Evolutionary conservation across 1,140 invertebrate genomes (phyloP), one percentile per base, ranked within the genome.

Genomic region (Gerris buenoi): DNA sequence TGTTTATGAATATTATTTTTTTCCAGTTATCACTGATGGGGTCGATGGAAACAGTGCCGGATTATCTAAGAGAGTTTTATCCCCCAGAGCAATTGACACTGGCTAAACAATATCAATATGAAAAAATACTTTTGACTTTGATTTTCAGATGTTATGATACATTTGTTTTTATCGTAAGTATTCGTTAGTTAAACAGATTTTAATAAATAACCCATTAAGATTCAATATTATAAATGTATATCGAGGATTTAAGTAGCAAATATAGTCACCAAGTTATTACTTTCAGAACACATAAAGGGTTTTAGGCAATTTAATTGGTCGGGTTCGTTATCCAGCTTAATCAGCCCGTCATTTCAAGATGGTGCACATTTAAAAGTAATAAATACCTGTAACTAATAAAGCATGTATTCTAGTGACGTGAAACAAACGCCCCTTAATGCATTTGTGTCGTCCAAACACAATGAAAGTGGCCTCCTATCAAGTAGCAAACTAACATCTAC

Each of bases 81-180:
- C 22, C 58, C 5, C 3, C 10, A 22, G 5, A 13, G 5, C 58
- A 22, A 13, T 60, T 60, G 23, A 25, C 3, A 5, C 3, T 22
- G 22, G 58, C 22, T 5, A 60, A 13, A 60, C 5, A 10, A 5
- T 60, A 60, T 25, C 58, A 60, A 25, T 60, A 5, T 22, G 58
- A 60, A 60, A 60, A 60, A 60, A 60, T 60, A 60, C 58, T 60
- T 60, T 25, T 60, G 15, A 60, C 58, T 25, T 22, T 60, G 15
- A 15, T 60, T 3, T 60, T 22, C 58, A 60, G 58, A 25, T 60
- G 10, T 22, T 60, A 60, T 60, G 58, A 60, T 14, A 60, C 58
- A 5, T 60, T 60, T 60, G 58, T 60, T 22, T 60, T 22, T 25
- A 60, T 25, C 58, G 58, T 60, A 25, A 60, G 58, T 60, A 22